Conservation (phyloP, 2,888 invertebrate genomes). For the Cantharis rustica region DNA sequence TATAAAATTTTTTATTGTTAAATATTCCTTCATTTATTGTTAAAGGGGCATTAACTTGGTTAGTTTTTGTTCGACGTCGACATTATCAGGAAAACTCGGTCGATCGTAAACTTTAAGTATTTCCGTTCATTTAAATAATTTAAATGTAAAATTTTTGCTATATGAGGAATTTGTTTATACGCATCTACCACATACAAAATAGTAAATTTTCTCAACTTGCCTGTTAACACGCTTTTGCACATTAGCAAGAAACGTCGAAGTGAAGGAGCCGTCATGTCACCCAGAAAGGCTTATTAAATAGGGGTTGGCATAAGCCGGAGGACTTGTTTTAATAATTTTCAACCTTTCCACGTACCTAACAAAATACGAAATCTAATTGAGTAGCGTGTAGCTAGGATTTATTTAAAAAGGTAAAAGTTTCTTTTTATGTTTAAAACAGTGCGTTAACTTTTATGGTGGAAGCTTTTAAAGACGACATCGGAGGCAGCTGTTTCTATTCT, state of each 20-base stretch:
- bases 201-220: not conserved
- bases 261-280: not conserved
- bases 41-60: too few relatives aligned
- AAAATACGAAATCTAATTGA: not conserved
- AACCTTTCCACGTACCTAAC: not conserved
- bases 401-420: not conserved
- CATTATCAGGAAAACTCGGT: not conserved
- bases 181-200: not conserved
- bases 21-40: not conserved
- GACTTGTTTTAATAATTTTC: conserved; percentile 9
- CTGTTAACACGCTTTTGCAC: not conserved
- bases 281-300: conserved; percentile 4
- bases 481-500: conserved; percentile 1
- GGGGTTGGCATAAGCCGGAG: conserved; percentile 3
- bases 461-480: conserved; percentile 1
- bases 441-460: conserved; percentile 9
- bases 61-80: not conserved
- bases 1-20: not conserved
- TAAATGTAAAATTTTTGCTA: not conserved
- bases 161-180: not conserved
- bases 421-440: conserved; percentile 8
- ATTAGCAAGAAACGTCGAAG: not conserved
- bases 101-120: not conserved
- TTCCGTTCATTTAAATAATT: not conserved
- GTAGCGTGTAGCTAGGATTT: not conserved